Conservation (phyloP, 2,797 vertebrate species). For the Catamblyrhynchus diadema region DNA sequence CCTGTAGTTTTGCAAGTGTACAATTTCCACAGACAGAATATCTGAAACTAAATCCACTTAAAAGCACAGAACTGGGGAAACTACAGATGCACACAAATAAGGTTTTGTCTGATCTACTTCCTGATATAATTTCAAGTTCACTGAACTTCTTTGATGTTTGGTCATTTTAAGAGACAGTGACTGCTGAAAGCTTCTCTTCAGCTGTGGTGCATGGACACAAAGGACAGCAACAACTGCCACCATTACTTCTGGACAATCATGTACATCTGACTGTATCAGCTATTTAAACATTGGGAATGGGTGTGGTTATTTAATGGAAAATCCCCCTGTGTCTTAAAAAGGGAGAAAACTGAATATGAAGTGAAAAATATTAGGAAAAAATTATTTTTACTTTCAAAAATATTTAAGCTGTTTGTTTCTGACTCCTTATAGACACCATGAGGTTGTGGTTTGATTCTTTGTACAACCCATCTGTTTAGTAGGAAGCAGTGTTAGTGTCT, state of each 20-base stretch:
- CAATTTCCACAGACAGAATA: conserved; percentile 36
- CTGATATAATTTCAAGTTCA: conserved; percentile 68
- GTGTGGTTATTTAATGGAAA: background rate
- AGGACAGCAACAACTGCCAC: background rate
- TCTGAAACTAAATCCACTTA: conserved; percentile 60
- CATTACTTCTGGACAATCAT: background rate
- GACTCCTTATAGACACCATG: background rate
- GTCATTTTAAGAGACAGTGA: conserved; percentile 13
- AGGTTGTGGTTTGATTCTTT: conserved; percentile 10
- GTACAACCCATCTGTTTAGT: conserved; percentile 3
- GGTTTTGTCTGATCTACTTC: conserved; percentile 53
- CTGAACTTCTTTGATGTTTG: conserved; percentile 61
- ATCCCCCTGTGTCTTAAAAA: background rate
- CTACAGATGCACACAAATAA: background rate
- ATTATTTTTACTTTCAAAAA: conserved; percentile 9
- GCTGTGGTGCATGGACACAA: background rate
- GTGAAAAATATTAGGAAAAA: background rate
- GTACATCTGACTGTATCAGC: background rate
- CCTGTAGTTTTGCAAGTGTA: conserved; percentile 34
- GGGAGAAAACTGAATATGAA: background rate
- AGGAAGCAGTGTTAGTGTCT: background rate
- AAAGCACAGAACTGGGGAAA: conserved; percentile 28
- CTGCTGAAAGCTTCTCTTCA: background rate
- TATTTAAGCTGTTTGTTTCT: conserved; percentile 13
- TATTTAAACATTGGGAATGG: background rate